These are phyloP conservation scores for Protomyctophum bolini DNA, from an alignment of 2,113 vertebrate species.

Conservation along the genomic window DNA sequence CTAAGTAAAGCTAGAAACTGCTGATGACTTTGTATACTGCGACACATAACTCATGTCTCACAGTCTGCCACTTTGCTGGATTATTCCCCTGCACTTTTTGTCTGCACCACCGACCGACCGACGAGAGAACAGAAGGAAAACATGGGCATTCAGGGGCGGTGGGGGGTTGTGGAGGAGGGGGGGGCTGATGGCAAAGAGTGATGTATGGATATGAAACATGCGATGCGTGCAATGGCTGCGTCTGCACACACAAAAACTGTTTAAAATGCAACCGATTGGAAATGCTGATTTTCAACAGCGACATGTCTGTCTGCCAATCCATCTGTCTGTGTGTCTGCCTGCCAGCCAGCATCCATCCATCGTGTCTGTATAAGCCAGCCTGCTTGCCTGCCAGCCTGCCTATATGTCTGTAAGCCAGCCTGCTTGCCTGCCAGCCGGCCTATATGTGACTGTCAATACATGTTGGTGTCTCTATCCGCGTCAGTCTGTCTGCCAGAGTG, in stretches of 20 bases:
- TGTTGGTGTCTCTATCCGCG: not conserved
- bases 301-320: not conserved
- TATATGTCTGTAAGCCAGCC: not conserved
- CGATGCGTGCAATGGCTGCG: conserved; percentile 7
- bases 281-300: conserved; percentile 32
- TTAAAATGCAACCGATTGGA: conserved; percentile 60
- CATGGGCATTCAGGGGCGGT: conserved; percentile 5
- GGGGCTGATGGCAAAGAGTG: too few relatives aligned
- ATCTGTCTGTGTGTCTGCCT: conserved; percentile 15
- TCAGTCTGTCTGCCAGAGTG: not conserved
- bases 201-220: too few relatives aligned
- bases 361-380: too few relatives aligned
- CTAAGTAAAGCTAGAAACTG: conserved; percentile 6
- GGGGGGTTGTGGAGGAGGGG: too few relatives aligned
- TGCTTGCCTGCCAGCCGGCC: not conserved
- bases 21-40: conserved; percentile 33
- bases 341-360: not conserved
- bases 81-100: conserved; percentile 28
- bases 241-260: conserved; percentile 48
- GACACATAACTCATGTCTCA: conserved; percentile 42
- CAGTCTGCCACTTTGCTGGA: conserved; percentile 19
- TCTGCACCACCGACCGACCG: not conserved
- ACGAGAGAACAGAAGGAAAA: conserved; percentile 35
- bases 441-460: conserved; percentile 1
- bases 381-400: not conserved